These are phyloP conservation scores for Dysdera silvatica DNA, from an alignment of 1,140 invertebrate genomes.

Conservation along the genomic window DNA sequence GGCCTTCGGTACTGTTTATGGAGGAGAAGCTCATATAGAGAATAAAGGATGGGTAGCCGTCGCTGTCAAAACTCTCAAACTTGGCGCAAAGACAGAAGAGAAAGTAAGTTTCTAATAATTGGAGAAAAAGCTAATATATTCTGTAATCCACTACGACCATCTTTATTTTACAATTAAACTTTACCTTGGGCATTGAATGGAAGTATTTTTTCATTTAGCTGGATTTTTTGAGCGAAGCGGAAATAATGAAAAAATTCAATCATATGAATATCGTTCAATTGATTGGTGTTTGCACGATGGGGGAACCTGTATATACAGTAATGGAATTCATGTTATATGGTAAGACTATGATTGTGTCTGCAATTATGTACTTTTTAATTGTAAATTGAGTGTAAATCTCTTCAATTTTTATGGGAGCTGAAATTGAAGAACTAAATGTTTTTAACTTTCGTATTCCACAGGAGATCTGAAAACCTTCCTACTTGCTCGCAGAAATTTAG, in stretches of 20 bases:
- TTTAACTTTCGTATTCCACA: slow-evolving; percentile 35
- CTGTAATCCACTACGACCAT: too few species aligned
- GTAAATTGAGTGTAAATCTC: background rate
- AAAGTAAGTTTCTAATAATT: slow-evolving; percentile 50
- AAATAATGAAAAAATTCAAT: slow-evolving; percentile 83
- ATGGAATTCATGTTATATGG: slow-evolving; percentile 93
- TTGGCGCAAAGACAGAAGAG: slow-evolving; percentile 69
- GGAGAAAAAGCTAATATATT: too few species aligned
- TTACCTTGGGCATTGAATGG: background rate
- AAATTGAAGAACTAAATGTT: background rate
- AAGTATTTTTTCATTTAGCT: slow-evolving; percentile 43
- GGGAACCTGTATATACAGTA: slow-evolving; percentile 76
- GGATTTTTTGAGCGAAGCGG: slow-evolving; percentile 88
- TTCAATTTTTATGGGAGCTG: background rate
- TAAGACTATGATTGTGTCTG: too few species aligned
- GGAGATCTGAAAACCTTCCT: slow-evolving; percentile 79
- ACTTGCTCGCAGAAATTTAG: slow-evolving; percentile 69
- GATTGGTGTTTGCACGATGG: slow-evolving; percentile 73
- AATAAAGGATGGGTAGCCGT: slow-evolving; percentile 70
- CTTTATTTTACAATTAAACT: too few species aligned
- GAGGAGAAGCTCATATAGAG: slow-evolving; percentile 66
- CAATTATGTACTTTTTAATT: too few species aligned
- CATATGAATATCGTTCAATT: slow-evolving; percentile 83
- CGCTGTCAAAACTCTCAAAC: slow-evolving; percentile 82
- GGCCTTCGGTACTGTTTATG: slow-evolving; percentile 81